Conservation (phyloP, 2,797 vertebrate species). For the Benthosema pterotum region DNA sequence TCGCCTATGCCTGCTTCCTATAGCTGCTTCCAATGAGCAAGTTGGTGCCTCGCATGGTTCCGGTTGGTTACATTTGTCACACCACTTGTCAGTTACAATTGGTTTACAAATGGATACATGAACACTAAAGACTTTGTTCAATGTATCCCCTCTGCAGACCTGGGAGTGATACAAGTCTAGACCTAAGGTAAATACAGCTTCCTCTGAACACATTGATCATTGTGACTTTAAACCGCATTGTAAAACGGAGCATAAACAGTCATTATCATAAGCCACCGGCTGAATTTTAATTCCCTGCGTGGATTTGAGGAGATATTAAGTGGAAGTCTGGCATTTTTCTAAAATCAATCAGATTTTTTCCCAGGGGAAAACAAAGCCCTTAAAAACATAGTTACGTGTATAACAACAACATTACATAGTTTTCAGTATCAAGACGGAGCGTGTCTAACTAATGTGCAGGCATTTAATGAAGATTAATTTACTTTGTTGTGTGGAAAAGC, state of each 20-base stretch:
- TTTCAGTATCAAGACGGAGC: constrained; percentile 47
- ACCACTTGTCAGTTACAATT: no score
- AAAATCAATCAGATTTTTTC: constrained; percentile 53
- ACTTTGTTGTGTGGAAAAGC: constrained; percentile 51
- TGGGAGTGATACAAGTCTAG: constrained; percentile 46
- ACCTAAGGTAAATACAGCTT: constrained; percentile 42
- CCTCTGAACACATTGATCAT: constrained; percentile 51
- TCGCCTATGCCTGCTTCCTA: no score
- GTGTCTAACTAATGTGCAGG: constrained; percentile 48
- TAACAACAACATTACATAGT: constrained; percentile 18
- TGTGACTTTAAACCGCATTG: constrained; percentile 34
- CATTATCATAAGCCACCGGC: constrained; percentile 55
- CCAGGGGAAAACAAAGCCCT: constrained; percentile 55
- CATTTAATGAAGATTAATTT: constrained; percentile 44
- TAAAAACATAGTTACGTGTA: constrained; percentile 31
- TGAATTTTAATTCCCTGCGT: constrained; percentile 62
- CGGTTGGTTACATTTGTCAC: no score
- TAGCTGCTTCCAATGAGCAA: no score
- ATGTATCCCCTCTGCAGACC: constrained; percentile 45
- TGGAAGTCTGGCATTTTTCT: constrained; percentile 60
- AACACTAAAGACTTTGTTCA: no score
- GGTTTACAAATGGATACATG: no score
- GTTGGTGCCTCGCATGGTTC: no score
- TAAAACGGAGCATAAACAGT: constrained; percentile 66
- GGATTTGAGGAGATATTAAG: constrained; percentile 61